phyloP scores from a whole-genome alignment of 2,888 invertebrate genomes.

The Formica aserva region DNA sequence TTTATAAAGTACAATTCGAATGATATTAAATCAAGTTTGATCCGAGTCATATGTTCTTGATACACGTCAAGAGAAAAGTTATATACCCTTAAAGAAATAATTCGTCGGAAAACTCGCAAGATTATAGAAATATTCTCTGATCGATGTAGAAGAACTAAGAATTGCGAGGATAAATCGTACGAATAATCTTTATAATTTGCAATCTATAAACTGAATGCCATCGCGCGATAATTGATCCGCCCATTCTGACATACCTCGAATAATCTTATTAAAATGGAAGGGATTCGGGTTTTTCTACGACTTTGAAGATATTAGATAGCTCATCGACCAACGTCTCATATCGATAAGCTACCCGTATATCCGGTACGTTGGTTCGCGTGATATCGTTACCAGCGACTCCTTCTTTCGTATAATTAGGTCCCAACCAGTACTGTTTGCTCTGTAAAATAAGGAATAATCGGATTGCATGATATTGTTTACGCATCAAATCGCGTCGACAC shows the following conservation, averaged over 20 bases:
- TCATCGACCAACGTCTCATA: conserved; percentile 97
- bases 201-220: conserved; percentile 8
- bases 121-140: neutral
- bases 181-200: conserved; percentile 5
- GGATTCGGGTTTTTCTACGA: conserved; percentile 85
- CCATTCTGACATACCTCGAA: neutral
- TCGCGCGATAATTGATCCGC: conserved; percentile 1
- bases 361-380: conserved; percentile 98
- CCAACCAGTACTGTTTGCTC: conserved; percentile 99
- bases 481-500: neutral
- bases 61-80: neutral
- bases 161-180: conserved; percentile 20
- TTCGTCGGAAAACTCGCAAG: neutral
- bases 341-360: conserved; percentile 98
- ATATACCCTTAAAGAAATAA: neutral
- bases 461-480: neutral
- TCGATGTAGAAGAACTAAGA: neutral
- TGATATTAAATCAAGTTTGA: neutral
- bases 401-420: conserved; percentile 97
- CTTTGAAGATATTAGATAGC: conserved; percentile 95
- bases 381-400: conserved; percentile 99
- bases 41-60: neutral
- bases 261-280: conserved; percentile 62
- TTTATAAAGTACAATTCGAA: conserved; percentile 16
- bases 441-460: conserved; percentile 83